Conservation (phyloP, 2,888 invertebrate species). For the Drosophila anomelani region DNA sequence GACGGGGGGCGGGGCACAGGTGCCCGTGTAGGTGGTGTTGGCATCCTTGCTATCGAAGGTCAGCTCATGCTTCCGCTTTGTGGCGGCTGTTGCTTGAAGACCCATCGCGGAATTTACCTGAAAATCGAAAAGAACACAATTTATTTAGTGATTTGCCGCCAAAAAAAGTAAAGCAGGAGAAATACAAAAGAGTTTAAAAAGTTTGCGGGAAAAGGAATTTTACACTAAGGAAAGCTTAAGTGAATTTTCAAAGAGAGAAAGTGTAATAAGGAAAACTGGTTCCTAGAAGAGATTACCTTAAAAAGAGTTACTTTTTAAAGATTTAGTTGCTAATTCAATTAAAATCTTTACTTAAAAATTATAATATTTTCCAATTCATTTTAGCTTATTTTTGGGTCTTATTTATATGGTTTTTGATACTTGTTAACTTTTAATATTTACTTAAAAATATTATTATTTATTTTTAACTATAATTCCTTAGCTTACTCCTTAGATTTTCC, state of each 20-base stretch:
- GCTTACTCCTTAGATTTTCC: neutral
- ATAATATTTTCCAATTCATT: accelerated
- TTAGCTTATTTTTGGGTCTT: neutral
- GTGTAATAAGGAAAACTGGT: neutral
- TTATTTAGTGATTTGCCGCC: constrained; percentile 47
- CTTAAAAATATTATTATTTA: neutral
- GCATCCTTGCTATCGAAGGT: constrained; percentile 85
- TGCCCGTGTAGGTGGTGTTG: constrained; percentile 84
- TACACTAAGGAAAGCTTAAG: neutral
- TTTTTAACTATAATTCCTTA: neutral
- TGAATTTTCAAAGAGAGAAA: neutral
- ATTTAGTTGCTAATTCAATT: no score
- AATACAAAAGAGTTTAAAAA: constrained; percentile 17
- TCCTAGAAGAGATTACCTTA: neutral
- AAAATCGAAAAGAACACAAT: constrained; percentile 40
- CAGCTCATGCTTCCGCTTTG: constrained; percentile 88
- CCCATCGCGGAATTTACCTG: constrained; percentile 89
- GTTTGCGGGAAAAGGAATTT: neutral
- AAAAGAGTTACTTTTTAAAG: neutral
- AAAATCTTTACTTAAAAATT: no score
- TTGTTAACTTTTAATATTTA: neutral
- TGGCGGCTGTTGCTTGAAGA: constrained; percentile 89
- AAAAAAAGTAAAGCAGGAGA: constrained; percentile 17
- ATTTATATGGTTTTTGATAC: neutral
- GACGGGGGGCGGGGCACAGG: constrained; percentile 85